phyloP scores from a whole-genome alignment of 2,888 invertebrate species.

The Ochropleura leucogaster region DNA sequence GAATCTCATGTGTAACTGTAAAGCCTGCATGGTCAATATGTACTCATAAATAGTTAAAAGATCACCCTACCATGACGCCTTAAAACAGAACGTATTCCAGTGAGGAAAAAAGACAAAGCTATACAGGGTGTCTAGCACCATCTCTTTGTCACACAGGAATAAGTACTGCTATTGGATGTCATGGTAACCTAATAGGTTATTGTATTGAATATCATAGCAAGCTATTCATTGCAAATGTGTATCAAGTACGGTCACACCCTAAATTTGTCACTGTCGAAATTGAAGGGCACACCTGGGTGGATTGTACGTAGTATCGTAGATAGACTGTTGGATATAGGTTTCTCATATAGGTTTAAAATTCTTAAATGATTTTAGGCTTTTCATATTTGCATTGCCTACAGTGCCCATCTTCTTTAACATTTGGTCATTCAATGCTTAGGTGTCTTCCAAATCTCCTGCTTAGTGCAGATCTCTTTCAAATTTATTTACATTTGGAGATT shows the following conservation, averaged over 20 bases:
- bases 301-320: background rate
- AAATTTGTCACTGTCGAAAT: conserved; percentile 10
- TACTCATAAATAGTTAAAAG: conserved; percentile 22
- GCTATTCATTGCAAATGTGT: conserved; percentile 29
- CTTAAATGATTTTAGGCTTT: background rate
- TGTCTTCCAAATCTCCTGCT: no score
- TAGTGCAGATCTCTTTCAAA: no score
- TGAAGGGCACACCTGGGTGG: background rate
- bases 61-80: no score
- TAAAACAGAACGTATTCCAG: no score
- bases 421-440: background rate
- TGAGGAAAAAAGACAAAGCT: no score
- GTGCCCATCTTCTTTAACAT: background rate
- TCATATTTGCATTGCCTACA: background rate
- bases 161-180: no score
- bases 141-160: no score
- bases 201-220: conserved; percentile 23
- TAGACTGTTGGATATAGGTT: background rate
- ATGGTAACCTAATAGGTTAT: no score
- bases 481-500: no score
- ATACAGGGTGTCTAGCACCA: no score
- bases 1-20: conserved; percentile 31
- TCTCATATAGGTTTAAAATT: background rate
- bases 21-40: conserved; percentile 1
- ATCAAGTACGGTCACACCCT: conserved; percentile 4